These are phyloP conservation scores for Elephantulus edwardii DNA, from an alignment of 2,113 vertebrate genomes.

Conservation along the genomic window DNA sequence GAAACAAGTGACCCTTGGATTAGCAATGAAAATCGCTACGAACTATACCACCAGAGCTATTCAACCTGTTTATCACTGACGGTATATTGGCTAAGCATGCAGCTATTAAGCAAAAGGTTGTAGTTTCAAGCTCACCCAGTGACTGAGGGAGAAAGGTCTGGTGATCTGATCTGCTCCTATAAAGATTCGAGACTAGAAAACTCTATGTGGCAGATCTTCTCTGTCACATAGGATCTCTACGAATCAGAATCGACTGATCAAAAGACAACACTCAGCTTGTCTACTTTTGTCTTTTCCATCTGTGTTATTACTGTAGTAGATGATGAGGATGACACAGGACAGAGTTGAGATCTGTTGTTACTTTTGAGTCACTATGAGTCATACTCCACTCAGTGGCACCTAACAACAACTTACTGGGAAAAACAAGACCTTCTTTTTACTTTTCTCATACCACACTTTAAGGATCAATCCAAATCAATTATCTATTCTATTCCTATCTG, in stretches of 20 bases:
- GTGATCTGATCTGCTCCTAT: neutral
- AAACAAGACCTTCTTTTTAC: neutral
- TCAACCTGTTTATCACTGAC: neutral
- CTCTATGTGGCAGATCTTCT: neutral
- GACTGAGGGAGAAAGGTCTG: neutral
- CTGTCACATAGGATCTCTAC: neutral
- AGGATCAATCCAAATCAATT: neutral
- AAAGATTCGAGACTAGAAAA: neutral
- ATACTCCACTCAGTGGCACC: no score
- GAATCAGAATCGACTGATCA: neutral
- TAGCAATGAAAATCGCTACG: no score
- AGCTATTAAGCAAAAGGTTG: neutral
- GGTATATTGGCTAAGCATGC: neutral
- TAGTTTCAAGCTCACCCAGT: neutral
- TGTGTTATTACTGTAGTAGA: neutral
- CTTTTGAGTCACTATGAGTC: no score
- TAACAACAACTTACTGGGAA: neutral
- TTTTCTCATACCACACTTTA: neutral
- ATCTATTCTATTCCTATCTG: neutral
- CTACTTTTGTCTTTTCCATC: neutral
- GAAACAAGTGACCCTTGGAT: no score
- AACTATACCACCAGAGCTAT: neutral
- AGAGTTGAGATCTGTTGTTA: no score
- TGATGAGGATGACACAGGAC: no score
- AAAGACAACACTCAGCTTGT: neutral